phyloP scores from a whole-genome alignment of 2,888 invertebrate species.

The Cepaea hortensis region DNA sequence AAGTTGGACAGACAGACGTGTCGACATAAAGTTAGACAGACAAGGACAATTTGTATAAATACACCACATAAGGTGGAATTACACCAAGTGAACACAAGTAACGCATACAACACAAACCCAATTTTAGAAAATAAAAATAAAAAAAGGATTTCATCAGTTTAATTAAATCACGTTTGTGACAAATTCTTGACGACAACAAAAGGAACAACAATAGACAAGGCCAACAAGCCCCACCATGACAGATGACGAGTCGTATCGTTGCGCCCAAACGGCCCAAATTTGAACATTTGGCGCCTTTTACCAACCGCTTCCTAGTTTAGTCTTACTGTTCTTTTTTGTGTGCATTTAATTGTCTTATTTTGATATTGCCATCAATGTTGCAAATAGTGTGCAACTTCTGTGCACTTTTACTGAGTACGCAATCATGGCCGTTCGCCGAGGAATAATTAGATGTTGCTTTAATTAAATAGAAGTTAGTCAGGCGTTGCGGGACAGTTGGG shows the following conservation, averaged over 20 bases:
- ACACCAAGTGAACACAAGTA: too few species aligned
- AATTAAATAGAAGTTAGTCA: background rate
- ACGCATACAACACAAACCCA: too few species aligned
- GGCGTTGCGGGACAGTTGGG: background rate
- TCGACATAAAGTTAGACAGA: too few species aligned
- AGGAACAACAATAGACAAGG: too few species aligned
- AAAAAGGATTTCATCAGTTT: background rate
- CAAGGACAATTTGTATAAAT: too few species aligned
- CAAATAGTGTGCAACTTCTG: background rate
- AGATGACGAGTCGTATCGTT: background rate
- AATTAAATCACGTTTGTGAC: too few species aligned
- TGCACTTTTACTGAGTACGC: background rate
- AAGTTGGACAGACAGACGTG: too few species aligned
- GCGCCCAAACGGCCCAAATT: background rate
- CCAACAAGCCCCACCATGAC: background rate
- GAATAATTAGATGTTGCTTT: slow-evolving; percentile 6
- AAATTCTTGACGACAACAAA: too few species aligned
- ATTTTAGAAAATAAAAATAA: background rate
- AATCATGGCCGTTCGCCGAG: background rate
- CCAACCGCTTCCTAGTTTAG: background rate
- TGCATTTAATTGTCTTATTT: background rate
- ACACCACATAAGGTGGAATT: too few species aligned
- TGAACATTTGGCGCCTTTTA: slow-evolving; percentile 1
- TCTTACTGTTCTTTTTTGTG: background rate
- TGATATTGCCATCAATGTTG: background rate